These are phyloP conservation scores for Ichneumoninae sp. DNA, from an alignment of 2,888 invertebrate genomes.

Conservation along the genomic window DNA sequence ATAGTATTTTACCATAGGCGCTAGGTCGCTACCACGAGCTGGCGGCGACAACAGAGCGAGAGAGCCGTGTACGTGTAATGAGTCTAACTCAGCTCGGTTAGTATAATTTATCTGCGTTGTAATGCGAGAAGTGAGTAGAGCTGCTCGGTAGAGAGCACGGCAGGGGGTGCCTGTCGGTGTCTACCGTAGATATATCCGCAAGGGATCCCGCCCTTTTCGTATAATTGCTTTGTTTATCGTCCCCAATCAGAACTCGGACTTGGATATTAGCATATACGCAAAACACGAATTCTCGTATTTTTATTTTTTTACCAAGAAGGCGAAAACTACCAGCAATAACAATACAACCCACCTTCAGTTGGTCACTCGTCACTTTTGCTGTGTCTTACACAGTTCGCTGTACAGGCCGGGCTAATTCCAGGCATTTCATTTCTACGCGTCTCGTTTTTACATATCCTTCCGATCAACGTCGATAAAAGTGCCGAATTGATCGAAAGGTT, in stretches of 20 bases:
- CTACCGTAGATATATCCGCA: constrained; percentile 46
- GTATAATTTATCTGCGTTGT: constrained; percentile 48
- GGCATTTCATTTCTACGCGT: too few relatives aligned
- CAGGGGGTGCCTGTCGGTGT: constrained; percentile 59
- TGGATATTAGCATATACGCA: constrained; percentile 81
- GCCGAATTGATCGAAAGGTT: background rate
- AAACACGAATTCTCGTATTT: constrained; percentile 64
- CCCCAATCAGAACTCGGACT: constrained; percentile 76
- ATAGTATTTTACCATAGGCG: constrained; percentile 65
- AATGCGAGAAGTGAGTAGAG: constrained; percentile 45
- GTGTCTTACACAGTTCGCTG: background rate
- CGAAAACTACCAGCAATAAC: background rate
- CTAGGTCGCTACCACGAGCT: constrained; percentile 7
- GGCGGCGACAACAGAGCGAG: background rate
- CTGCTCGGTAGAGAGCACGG: constrained; percentile 15
- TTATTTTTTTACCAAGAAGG: constrained; percentile 7
- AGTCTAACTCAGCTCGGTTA: constrained; percentile 12
- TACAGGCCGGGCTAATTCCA: too few relatives aligned
- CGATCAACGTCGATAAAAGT: too few relatives aligned
- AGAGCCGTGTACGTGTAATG: constrained; percentile 38
- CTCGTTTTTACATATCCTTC: too few relatives aligned
- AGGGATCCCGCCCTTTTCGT: constrained; percentile 78
- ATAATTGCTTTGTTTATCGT: constrained; percentile 84
- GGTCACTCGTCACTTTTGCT: background rate
- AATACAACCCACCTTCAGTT: background rate